Conservation (phyloP, 2,113 vertebrate species). For the Xerus inauris region DNA sequence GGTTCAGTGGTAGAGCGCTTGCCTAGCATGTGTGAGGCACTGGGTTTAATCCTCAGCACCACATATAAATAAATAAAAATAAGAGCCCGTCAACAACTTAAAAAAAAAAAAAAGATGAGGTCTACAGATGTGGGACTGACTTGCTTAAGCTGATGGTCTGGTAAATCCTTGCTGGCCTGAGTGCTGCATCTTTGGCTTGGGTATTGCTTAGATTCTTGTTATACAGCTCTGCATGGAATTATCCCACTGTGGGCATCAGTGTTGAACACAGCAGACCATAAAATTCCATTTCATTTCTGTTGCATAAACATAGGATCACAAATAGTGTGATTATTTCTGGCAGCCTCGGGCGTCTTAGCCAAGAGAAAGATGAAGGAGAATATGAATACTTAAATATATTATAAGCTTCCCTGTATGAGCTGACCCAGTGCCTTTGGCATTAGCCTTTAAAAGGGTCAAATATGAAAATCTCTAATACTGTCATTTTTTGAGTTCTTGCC, state of each 20-base stretch:
- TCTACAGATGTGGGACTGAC: not conserved
- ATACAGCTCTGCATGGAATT: conserved; percentile 40
- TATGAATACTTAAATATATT: conserved; percentile 69
- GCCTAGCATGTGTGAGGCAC: no score
- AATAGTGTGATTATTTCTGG: conserved; percentile 80
- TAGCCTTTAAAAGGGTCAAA: conserved; percentile 53
- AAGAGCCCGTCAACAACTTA: no score
- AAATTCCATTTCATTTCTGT: conserved; percentile 80
- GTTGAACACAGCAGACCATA: conserved; percentile 76
- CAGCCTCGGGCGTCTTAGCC: conserved; percentile 67
- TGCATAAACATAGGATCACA: conserved; percentile 79
- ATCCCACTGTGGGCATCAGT: conserved; percentile 49
- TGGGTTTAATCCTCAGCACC: no score
- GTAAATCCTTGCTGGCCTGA: not conserved
- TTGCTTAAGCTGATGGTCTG: not conserved
- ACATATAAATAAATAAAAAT: no score
- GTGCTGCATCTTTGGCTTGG: not conserved
- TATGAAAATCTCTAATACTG: not conserved
- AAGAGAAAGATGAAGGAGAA: conserved; percentile 58
- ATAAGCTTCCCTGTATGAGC: conserved; percentile 55
- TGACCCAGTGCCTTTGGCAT: conserved; percentile 55
- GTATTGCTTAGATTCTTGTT: conserved; percentile 36
- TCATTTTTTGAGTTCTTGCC: conserved; percentile 39
- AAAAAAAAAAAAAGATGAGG: no score
- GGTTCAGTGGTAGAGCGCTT: no score